Percentiles rank a stretch among this genome's conserved stretches.
Evolutionary conservation across 2,113 vertebrate species (phyloP).

Genomic region (Sylvietta virens): DNA sequence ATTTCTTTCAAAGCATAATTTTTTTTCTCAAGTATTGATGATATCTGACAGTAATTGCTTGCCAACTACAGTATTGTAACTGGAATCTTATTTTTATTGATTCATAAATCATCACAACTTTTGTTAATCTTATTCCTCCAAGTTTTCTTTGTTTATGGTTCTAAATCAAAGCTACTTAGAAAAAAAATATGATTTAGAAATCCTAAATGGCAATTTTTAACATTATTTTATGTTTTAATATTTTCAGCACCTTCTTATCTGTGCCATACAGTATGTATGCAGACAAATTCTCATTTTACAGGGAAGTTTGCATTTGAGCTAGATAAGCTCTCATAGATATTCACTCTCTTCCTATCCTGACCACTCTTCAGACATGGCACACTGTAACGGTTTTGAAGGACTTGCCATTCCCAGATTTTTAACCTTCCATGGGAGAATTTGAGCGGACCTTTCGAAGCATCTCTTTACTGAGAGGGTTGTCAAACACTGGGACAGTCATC

Average conservation of each 20-base stretch:
- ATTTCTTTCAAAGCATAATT: background rate
- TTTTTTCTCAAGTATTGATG: background rate
- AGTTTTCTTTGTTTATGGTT: background rate
- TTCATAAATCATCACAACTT: background rate
- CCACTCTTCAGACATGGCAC: background rate
- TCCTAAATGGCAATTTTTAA: background rate
- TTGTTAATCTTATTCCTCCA: background rate
- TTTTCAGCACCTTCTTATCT: background rate
- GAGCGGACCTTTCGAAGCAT: background rate
- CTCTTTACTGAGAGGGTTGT: background rate
- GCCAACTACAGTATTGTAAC: background rate
- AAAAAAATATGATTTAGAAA: background rate
- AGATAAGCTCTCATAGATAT: background rate
- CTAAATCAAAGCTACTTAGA: background rate
- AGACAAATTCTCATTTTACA: background rate
- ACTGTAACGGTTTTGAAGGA: background rate
- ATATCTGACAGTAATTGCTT: background rate
- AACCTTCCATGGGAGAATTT: background rate
- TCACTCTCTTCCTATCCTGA: background rate
- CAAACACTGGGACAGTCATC: background rate
- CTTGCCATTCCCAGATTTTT: background rate
- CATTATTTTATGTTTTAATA: background rate
- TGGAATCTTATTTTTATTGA: background rate
- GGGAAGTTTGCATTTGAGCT: background rate
- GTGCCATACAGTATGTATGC: background rate